Evolutionary conservation across 2,888 invertebrate genomes (phyloP), one percentile per base, ranked within the genome.

Genomic region (Sesia bembeciformis): DNA sequence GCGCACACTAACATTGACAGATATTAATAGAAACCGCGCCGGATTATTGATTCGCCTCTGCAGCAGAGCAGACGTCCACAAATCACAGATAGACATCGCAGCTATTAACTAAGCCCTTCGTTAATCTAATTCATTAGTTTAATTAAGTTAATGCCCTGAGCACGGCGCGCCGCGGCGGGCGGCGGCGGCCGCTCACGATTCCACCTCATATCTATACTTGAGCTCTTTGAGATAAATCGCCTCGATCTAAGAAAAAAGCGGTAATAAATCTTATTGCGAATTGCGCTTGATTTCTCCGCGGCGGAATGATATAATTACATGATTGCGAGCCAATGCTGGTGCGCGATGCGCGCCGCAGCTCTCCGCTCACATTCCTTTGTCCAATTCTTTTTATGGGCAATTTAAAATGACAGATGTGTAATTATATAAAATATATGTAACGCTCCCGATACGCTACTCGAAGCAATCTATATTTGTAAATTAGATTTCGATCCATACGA

Each of bases 291-390:
- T 74, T 74, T 74, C 71, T 70, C 69, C 65, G 23, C 23, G 64
- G 58, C 59, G 72, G 76, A 75, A 76, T 76, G 68, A 74, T 76
- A 77, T 76, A 77, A 77, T 77, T 77, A 70, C 73, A 70, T 73
- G 74, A 77, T 76, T 74, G 74, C 23, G 23, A 23, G 23, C 23
- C 23, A 23, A 23, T 23, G 23, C 23, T 23, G 23, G 43, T 40
- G 52, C 6, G 39, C 54, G 42, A 39, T 39, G 40, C 43, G 53
- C 5, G 52, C 41, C 52, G 42, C 40, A n/a, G 43, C 23, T 23
- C 23, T 23, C 39, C 41, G 42, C 57, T 51, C 53, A 23, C 23
- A 23, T 23, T 23, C 23, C 23, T 23, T 23, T 49, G 51, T 39
- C 42, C 53, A 56, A 62, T 65, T 64, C 59, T 65, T 63, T 60